Evolutionary conservation across 2,888 invertebrate species (phyloP), one percentile per base, ranked within the genome.

Genomic region (Spodoptera picta): DNA sequence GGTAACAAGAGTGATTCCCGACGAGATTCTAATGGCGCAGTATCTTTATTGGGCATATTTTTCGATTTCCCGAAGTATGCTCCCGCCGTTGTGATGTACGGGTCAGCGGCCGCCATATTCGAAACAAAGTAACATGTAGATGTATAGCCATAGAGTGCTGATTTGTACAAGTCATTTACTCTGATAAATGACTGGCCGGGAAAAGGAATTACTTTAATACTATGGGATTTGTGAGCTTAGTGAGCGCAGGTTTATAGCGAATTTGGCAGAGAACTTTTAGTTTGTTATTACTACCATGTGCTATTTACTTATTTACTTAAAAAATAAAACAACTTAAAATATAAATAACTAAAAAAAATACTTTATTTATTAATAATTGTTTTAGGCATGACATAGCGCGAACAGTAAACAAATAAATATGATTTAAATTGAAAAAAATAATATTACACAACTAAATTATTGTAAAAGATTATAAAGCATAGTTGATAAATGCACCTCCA

Each of bases 31-130:
- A 84, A 85, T 83, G 67, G 68, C 69, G 75, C 46, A 61, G 51
- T 84, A 87, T 87, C 86, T 87, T 83, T 84, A 87, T 87, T 83
- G 83, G 85, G 80, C 82, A 86, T 86, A 87, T 87, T 88, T 83
- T 86, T 84, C 85, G 84, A 88, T 87, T 87, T 86, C 85, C 84
- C 81, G 82, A 79, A 77, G 79, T 73, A 66, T 73, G 69, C 70
- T 72, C 67, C 75, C 74, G 78, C 72, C 76, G 75, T 82, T 79
- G 80, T 90, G 89, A 89, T 90, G 89, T 89, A 89, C 88, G 85
- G 80, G 60, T 66, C 63, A 60, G 45, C 53, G 23, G 71, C 46
- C 36, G 49, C 53, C 58, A 50, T 70, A 65, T 46, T 50, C 50
- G 65, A 56, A 70, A 70, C 70, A 72, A 49, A 64, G 24, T 42